Base-by-base conservation (phyloP, 2,113 vertebrate genomes). In the Diadophis punctatus region DNA sequence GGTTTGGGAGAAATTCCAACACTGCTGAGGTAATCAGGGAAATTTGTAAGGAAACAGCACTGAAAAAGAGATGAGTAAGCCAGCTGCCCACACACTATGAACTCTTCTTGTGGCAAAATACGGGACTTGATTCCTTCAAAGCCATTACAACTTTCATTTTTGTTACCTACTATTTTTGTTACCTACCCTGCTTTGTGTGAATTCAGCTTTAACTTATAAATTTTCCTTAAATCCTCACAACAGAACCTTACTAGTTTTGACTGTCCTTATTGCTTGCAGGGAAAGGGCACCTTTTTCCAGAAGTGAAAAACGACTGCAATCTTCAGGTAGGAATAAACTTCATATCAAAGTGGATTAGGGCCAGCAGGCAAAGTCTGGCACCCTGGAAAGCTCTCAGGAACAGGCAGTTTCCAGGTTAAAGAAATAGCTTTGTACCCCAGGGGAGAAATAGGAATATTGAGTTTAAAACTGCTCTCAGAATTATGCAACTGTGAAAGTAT, bases 271-370 rank as follows among this genome's bases (percentile, higher is more conserved):
- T 96, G 39, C 95, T 96, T 96, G 89, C 86, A 96, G 97, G 95
- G 94, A 23, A 56, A 86, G 43, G 20, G 90, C 60, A 90, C 39
- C 0, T 0, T 94, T 94, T 20, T 0, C 87, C 89, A 95, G 53
- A 87, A 52, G 4, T 43, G 93, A 60, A 22, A 95, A 92, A 90
- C 94, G 88, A 86, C 80, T 86, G 39, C 90, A 94, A 27, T 88
- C 85, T 95, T 95, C 96, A 97, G 95, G 95, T 97, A 97, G 68
- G 94, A 93, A 90, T 92, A 92, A 93, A 68, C 90, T 91, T 56
- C 86, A 8, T 58, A 23, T 88, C 9, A 25, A 39, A 88, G 18
- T 87, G 49, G 86, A 52, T 52, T 18, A 34, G 87, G 34, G 87
- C 34, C 34, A 89, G 30, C 39, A 89, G 74, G 34, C 34, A 80